These are phyloP conservation scores for Drosophila sp. DNA, from an alignment of 1,140 invertebrate species.

Conservation along the genomic window DNA sequence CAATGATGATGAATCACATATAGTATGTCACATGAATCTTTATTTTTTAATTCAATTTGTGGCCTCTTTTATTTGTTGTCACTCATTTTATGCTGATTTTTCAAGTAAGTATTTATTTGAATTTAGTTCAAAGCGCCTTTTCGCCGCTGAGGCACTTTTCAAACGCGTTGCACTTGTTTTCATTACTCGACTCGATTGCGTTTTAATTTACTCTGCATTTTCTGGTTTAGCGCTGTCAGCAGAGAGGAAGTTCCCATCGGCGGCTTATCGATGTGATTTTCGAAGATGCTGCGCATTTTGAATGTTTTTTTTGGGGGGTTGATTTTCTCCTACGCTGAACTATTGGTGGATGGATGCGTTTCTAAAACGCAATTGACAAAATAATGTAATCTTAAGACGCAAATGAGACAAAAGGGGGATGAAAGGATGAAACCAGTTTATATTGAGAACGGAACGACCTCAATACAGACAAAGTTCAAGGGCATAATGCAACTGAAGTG, in stretches of 20 bases:
- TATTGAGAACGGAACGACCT: too few relatives aligned
- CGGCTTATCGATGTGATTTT: too few relatives aligned
- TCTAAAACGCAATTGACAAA: not conserved
- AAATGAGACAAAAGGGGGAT: not conserved
- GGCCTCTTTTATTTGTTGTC: slow-evolving; percentile 13
- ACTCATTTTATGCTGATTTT: slow-evolving; percentile 3
- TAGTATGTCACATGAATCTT: not conserved
- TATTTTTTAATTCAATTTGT: not conserved
- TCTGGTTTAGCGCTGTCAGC: not conserved
- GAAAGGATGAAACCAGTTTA: too few relatives aligned
- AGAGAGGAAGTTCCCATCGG: not conserved
- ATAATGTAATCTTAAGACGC: slow-evolving; percentile 5
- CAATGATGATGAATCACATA: too few relatives aligned
- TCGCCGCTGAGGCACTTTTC: slow-evolving; percentile 50
- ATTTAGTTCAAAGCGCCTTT: slow-evolving; percentile 39
- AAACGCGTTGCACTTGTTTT: slow-evolving; percentile 31
- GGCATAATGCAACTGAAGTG: too few relatives aligned
- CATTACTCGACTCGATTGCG: not conserved
- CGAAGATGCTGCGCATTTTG: slow-evolving; percentile 27
- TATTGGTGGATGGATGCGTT: slow-evolving; percentile 3
- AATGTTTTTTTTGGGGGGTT: slow-evolving; percentile 13
- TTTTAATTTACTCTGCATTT: slow-evolving; percentile 21
- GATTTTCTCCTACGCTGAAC: not conserved
- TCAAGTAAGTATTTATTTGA: not conserved
- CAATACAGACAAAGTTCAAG: too few relatives aligned